phyloP scores from a whole-genome alignment of 2,797 vertebrate genomes.

The Acanthornis magna region DNA sequence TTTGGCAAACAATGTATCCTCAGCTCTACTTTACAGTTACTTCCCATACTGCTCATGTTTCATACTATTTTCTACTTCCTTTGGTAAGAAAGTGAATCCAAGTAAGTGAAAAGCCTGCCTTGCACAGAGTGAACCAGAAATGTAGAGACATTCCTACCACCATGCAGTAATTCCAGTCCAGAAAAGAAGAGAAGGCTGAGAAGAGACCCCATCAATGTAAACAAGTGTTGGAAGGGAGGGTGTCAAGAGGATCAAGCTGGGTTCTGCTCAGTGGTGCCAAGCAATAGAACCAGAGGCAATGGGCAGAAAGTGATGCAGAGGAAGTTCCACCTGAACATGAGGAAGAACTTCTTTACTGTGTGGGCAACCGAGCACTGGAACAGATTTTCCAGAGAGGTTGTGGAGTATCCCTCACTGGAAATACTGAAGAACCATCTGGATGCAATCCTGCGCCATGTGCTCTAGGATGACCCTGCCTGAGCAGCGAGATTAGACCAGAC shows the following conservation, averaged over 20 bases:
- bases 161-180: not conserved
- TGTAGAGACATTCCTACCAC: not conserved
- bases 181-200: not conserved
- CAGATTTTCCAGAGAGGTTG: not conserved
- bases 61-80: not conserved
- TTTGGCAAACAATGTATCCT: not conserved
- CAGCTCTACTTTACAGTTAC: not conserved
- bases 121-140: not conserved
- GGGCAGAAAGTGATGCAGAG: not conserved
- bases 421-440: not conserved
- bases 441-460: too few relatives aligned
- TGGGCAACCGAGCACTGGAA: not conserved
- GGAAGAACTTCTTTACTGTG: not conserved
- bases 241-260: not conserved
- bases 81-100: not conserved
- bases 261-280: rapidly evolving
- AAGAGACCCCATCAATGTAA: not conserved
- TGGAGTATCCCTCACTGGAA: not conserved
- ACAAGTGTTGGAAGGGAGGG: not conserved
- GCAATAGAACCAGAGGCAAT: not conserved
- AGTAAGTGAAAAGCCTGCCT: not conserved
- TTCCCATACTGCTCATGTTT: not conserved
- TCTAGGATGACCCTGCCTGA: not conserved
- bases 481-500: not conserved
- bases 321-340: not conserved